Evolutionary conservation across 2,113 vertebrate species (phyloP).

Genomic region (Motacilla alba): DNA sequence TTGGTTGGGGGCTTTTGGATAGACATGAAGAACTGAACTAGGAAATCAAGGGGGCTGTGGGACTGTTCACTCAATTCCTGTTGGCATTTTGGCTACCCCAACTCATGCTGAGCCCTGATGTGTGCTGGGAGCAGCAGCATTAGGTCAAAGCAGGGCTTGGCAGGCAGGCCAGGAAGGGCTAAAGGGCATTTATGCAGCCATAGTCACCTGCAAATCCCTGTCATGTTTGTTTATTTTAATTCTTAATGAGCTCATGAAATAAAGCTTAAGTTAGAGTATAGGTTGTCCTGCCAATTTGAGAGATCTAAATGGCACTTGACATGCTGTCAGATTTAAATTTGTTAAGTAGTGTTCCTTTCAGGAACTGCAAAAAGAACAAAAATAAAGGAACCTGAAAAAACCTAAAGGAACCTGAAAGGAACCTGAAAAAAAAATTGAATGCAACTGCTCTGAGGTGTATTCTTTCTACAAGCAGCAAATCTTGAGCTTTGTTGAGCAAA

Average conservation of each 20-base stretch:
- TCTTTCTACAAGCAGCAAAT: neutral
- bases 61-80: neutral
- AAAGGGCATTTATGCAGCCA: neutral
- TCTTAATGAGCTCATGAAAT: neutral
- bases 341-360: neutral
- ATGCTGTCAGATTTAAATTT: neutral
- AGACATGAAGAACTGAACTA: neutral
- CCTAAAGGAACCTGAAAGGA: neutral
- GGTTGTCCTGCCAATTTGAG: neutral
- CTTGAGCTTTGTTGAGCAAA: neutral
- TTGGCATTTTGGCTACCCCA: neutral
- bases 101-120: neutral
- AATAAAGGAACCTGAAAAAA: neutral
- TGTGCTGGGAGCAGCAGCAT: neutral
- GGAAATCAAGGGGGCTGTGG: neutral
- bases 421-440: neutral
- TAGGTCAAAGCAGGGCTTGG: neutral
- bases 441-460: neutral
- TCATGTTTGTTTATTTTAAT: neutral
- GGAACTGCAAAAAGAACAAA: neutral
- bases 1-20: neutral
- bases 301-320: neutral
- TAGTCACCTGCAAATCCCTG: neutral
- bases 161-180: neutral
- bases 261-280: neutral